phyloP scores from a whole-genome alignment of 1,140 invertebrate species.

The Drosophila novamexicana region DNA sequence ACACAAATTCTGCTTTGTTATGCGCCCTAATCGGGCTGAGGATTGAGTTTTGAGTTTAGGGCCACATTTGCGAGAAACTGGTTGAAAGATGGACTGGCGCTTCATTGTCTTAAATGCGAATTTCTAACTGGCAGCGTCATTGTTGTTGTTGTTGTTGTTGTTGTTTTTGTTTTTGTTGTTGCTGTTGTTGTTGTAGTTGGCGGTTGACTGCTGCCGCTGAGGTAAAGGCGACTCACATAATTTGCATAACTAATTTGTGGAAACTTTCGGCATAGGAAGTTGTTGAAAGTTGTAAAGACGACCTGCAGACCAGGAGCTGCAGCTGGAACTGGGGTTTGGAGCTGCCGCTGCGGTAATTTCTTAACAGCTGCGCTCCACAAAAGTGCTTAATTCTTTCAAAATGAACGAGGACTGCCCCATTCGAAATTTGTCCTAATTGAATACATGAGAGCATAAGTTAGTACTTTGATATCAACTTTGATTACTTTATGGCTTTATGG shows the following conservation, averaged over 20 bases:
- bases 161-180: conserved; percentile 18
- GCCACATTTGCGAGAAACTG: conserved; percentile 42
- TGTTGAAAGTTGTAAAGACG: conserved; percentile 76
- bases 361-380: conserved; percentile 69
- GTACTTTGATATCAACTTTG: conserved; percentile 82
- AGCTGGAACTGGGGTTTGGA: conserved; percentile 19
- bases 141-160: not conserved
- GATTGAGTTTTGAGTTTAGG: conserved; percentile 37
- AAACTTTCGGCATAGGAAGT: conserved; percentile 81
- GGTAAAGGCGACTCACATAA: conserved; percentile 79
- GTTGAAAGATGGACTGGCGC: conserved; percentile 39
- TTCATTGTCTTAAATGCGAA: conserved; percentile 77
- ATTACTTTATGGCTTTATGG: conserved; percentile 82
- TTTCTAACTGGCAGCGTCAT: conserved; percentile 39
- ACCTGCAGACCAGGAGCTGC: conserved; percentile 38
- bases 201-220: conserved; percentile 51
- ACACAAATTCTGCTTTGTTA: conserved; percentile 82
- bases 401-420: conserved; percentile 60
- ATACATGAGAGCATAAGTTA: conserved; percentile 82
- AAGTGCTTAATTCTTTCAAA: conserved; percentile 80
- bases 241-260: conserved; percentile 81
- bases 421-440: conserved; percentile 81
- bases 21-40: conserved; percentile 72
- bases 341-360: conserved; percentile 64
- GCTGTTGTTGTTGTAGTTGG: conserved; percentile 31